phyloP scores from a whole-genome alignment of 1,140 invertebrate species.

The Epicauta chinensis region DNA sequence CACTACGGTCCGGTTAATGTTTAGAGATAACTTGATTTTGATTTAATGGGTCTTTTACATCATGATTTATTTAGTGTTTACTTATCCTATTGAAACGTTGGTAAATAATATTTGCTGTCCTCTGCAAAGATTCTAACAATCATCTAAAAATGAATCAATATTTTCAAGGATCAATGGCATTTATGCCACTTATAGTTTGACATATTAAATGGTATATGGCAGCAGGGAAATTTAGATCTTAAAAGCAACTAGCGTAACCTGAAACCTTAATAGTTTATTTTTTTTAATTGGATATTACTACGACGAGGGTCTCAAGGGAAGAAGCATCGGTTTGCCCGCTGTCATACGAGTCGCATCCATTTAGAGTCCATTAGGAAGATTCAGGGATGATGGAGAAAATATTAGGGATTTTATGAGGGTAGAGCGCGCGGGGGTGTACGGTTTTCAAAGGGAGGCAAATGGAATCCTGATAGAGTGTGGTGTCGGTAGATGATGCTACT shows the following conservation, averaged over 20 bases:
- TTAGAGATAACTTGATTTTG: constrained; percentile 17
- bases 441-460: constrained; percentile 25
- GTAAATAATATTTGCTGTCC: neutral
- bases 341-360: constrained; percentile 32
- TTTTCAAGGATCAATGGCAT: neutral
- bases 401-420: constrained; percentile 23
- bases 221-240: neutral
- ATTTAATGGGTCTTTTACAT: constrained; percentile 13
- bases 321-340: constrained; percentile 25
- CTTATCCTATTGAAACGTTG: too few relatives aligned
- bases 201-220: neutral
- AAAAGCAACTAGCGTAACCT: constrained; percentile 18
- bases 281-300: constrained; percentile 34
- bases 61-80: neutral
- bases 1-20: constrained; percentile 13
- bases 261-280: constrained; percentile 33
- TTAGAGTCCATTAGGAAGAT: constrained; percentile 33
- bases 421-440: constrained; percentile 3
- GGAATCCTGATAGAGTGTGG: constrained; percentile 26
- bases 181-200: neutral
- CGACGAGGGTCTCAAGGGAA: constrained; percentile 19
- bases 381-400: constrained; percentile 28
- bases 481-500: constrained; percentile 11
- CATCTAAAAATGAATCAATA: neutral
- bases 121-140: neutral